A percentile compares a stretch with the other conserved stretches of the same genome.
Conservation (phyloP, 2,888 invertebrate genomes). For the Oscheius myriophilus region DNA sequence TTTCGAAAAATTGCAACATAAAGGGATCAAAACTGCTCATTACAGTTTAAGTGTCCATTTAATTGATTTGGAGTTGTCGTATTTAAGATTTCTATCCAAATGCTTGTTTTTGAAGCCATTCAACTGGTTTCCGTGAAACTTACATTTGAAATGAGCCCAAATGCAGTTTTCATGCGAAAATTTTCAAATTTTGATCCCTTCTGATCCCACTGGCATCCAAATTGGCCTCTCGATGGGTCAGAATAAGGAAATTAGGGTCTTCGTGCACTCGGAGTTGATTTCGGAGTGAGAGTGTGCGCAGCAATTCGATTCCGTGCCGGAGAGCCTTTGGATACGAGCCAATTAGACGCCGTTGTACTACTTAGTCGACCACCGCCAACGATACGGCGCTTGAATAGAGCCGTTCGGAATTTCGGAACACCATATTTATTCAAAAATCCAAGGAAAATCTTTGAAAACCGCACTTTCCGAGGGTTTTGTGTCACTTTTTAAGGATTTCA, state of each 20-base stretch:
- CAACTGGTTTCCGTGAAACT: no score
- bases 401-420: neutral
- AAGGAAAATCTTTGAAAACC: no score
- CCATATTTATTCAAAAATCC: neutral
- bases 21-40: no score
- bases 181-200: neutral
- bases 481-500: neutral
- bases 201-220: neutral
- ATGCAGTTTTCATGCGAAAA: neutral
- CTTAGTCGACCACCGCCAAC: slow-evolving; percentile 9
- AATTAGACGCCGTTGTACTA: slow-evolving; percentile 29
- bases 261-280: slow-evolving; percentile 20
- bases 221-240: neutral
- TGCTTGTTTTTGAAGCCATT: no score
- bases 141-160: no score
- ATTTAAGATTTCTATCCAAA: no score
- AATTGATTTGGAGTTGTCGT: no score
- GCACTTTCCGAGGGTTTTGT: no score
- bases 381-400: neutral
- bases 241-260: slow-evolving; percentile 24
- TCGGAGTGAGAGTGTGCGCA: slow-evolving; percentile 26
- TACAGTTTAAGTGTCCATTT: no score
- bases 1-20: no score
- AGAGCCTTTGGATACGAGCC: slow-evolving; percentile 28
- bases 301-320: slow-evolving; percentile 29